Conservation (phyloP, 2,888 invertebrate species). For the Marronus borbonicus region DNA sequence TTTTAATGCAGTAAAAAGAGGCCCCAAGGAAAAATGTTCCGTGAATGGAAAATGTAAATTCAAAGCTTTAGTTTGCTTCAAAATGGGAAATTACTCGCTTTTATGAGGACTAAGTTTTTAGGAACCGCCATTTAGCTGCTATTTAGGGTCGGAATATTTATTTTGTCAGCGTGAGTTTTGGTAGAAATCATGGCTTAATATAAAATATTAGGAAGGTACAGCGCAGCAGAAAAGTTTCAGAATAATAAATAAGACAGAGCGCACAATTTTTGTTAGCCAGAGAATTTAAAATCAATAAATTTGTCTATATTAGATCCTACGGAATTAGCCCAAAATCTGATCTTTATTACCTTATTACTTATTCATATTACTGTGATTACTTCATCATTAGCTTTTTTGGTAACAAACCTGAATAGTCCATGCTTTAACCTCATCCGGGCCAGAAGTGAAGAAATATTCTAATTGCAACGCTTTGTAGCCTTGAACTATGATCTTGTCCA, state of each 20-base stretch:
- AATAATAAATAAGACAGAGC: neutral
- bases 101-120: conserved; percentile 25
- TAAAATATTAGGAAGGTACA: neutral
- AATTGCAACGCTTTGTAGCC: conserved; percentile 97
- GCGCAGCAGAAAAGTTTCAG: neutral
- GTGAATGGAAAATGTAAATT: conserved; percentile 53
- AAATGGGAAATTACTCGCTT: conserved; percentile 42
- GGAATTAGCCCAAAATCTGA: neutral
- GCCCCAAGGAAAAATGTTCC: conserved; percentile 45
- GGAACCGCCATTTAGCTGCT: conserved; percentile 28
- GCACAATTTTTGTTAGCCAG: neutral
- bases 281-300: neutral
- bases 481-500: conserved; percentile 97
- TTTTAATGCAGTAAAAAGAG: conserved; percentile 50
- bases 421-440: conserved; percentile 98
- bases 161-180: conserved; percentile 13
- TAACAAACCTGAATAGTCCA: conserved; percentile 95
- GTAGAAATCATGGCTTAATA: neutral
- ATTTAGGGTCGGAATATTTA: conserved; percentile 39
- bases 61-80: conserved; percentile 36
- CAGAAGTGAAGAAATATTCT: conserved; percentile 98
- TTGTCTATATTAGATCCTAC: neutral
- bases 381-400: neutral
- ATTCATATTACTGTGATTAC: neutral
- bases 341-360: neutral